phyloP scores from a whole-genome alignment of 2,113 vertebrate species.

The Myiagra hebetior region DNA sequence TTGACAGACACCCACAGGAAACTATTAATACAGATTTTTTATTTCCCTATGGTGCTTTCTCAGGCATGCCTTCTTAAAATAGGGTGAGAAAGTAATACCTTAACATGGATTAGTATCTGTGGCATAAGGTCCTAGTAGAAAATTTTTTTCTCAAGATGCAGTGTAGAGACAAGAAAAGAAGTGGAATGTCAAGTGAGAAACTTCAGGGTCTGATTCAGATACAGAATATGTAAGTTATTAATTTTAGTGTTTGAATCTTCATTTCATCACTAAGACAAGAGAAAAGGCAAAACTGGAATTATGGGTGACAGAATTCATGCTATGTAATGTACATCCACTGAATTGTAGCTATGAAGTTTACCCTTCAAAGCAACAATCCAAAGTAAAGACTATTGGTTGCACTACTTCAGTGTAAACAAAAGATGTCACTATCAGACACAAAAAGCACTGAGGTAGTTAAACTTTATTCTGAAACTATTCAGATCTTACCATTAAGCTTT shows the following conservation, averaged over 20 bases:
- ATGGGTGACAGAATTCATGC: not conserved
- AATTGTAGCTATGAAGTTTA: not conserved
- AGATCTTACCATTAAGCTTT: not conserved
- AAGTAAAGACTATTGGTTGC: not conserved
- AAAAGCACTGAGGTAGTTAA: not conserved
- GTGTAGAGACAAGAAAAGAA: not conserved
- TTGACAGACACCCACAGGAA: conserved; percentile 13
- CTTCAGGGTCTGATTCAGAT: not conserved
- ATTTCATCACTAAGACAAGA: not conserved
- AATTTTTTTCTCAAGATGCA: not conserved
- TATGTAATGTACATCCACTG: not conserved
- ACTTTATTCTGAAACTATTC: not conserved
- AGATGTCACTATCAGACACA: conserved; percentile 26
- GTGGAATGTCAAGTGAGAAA: not conserved
- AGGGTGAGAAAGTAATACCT: not conserved
- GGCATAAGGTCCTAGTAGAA: not conserved
- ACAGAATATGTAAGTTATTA: not conserved
- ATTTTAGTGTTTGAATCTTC: not conserved
- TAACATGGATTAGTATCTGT: not conserved
- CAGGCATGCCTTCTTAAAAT: not conserved
- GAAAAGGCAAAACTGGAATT: not conserved
- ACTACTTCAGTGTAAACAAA: conserved; percentile 28
- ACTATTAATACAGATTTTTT: not conserved
- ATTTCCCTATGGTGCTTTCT: not conserved
- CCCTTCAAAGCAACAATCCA: not conserved